phyloP scores from a whole-genome alignment of 2,113 vertebrate species.

The Neodon shergylaensis region DNA sequence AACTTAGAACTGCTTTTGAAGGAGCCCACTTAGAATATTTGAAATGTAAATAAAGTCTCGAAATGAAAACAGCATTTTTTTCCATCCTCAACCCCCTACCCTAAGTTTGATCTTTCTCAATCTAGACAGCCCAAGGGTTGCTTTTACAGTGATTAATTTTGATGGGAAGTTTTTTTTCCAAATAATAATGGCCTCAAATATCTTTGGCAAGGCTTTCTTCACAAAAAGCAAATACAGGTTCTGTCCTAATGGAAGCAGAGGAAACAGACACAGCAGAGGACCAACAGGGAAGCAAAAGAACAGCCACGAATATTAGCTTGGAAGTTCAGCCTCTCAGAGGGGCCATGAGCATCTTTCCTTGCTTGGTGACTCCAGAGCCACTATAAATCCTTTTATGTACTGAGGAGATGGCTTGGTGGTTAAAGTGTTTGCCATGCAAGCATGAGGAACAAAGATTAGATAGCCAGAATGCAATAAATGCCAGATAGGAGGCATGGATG shows the following conservation, averaged over 20 bases:
- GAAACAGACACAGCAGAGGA: background rate
- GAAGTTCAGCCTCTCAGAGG: background rate
- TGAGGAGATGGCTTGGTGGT: background rate
- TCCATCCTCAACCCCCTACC: background rate
- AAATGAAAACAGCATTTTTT: slow-evolving; percentile 54
- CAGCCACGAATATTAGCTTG: background rate
- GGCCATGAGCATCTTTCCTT: background rate
- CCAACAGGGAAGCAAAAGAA: background rate
- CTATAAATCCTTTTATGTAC: background rate
- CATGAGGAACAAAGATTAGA: background rate
- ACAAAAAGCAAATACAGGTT: slow-evolving; percentile 46
- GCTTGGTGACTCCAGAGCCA: background rate
- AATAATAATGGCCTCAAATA: slow-evolving; percentile 7
- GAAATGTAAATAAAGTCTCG: slow-evolving; percentile 48
- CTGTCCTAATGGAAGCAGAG: background rate
- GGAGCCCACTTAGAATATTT: slow-evolving; percentile 27
- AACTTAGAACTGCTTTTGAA: slow-evolving; percentile 60
- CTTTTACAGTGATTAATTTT: background rate
- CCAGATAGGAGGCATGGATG: background rate
- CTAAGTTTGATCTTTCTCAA: background rate
- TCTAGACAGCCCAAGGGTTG: background rate
- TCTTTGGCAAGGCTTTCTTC: background rate
- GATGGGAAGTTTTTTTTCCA: background rate
- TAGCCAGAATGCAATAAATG: background rate
- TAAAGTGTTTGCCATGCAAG: background rate